phyloP scores from a whole-genome alignment of 2,113 vertebrate species.

The Aptenodytes forsteri region DNA sequence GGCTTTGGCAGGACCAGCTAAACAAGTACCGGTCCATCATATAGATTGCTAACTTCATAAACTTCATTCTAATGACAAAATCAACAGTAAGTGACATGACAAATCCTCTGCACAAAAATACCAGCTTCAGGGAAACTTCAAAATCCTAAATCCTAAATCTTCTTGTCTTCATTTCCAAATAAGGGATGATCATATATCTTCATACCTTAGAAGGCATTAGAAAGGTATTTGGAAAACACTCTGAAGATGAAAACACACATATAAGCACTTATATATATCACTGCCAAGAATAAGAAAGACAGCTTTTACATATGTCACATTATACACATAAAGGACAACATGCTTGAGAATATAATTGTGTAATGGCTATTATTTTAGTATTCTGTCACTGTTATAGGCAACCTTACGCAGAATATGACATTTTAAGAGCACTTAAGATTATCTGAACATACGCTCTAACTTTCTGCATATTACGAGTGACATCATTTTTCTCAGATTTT shows the following conservation, averaged over 20 bases:
- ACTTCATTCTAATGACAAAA: background rate
- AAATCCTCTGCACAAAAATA: background rate
- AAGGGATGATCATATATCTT: background rate
- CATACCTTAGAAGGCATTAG: background rate
- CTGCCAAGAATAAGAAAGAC: background rate
- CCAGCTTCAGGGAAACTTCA: background rate
- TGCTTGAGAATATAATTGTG: background rate
- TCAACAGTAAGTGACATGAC: background rate
- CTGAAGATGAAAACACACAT: background rate
- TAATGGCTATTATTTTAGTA: background rate
- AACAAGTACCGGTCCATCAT: background rate
- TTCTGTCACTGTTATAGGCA: background rate
- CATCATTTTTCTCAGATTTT: background rate
- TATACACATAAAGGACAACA: background rate
- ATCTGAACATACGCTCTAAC: background rate
- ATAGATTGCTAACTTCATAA: background rate
- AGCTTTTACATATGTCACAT: background rate
- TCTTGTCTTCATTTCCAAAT: background rate
- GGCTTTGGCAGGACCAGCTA: background rate
- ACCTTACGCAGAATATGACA: background rate
- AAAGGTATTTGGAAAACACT: background rate
- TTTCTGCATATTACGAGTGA: background rate
- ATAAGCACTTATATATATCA: background rate
- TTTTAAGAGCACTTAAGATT: background rate
- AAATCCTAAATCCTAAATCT: background rate